Base-by-base conservation (phyloP, 2,113 vertebrate species). In the Grus americana region DNA sequence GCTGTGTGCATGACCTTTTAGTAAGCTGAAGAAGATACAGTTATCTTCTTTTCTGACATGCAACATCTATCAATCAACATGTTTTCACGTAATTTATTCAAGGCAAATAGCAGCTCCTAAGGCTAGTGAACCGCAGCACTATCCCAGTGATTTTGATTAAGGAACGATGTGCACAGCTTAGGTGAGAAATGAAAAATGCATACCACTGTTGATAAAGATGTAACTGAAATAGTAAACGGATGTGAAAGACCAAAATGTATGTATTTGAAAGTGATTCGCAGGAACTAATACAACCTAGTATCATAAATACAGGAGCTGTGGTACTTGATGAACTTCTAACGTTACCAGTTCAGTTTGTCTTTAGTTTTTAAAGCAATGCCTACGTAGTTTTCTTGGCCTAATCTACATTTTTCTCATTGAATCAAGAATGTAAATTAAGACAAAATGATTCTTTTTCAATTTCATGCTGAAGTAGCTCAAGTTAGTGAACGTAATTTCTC, bases 381-480 rank as follows among this genome's bases (percentile, higher is more conserved):
- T 96, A 88, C 75, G 23, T 54, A 86, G 95, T 97, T 97, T 97
- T 97, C 92, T 98, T 98, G 96, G 98, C 95, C 98, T 99, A 98
- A 99, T 99, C 98, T 99, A 98, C 98, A 99, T 99, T 98, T 98
- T 98, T 99, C 98, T 98, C 98, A 98, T 98, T 98, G 99, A 99
- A 99, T 99, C 99, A 99, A 99, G 99, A 99, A 99, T 99, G 99
- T 99, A 99, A 99, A 99, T 99, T 98, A 99, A 98, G 98, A 98
- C 98, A 99, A 98, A 99, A 99, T 99, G 99, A 99, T 99, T 99
- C 99, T 98, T 99, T 99, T 99, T 99, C 99, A 99, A 99, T 99
- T 99, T 99, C 99, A 99, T 99, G 99, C 99, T 99, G 98, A 99
- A 99, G 98, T 99, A 99, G 98, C 98, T 99, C 99, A 99, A 99